Evolutionary conservation across 2,113 vertebrate species (phyloP), one percentile per base, ranked within the genome.

Genomic region (Epinephelus moara): DNA sequence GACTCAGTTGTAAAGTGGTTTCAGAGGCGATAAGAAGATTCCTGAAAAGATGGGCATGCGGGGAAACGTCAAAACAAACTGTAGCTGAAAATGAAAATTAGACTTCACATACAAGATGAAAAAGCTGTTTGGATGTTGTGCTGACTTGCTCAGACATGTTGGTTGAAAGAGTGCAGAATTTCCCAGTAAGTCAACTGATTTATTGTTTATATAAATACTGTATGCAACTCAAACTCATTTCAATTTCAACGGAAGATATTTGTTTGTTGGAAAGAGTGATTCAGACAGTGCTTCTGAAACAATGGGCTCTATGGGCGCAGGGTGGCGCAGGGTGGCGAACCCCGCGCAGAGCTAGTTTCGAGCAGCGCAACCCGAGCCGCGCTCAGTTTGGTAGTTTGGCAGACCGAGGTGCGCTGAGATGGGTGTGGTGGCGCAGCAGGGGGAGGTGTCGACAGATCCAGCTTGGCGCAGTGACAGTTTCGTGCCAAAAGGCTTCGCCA

Each of bases 1-100:
- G 80, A 91, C 56, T 89, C 87, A 82, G 78, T n/a, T 55, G 15
- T 52, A n/a, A 81, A 69, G 66, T 45, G 33, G 42, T 75, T 84
- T 84, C 64, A 77, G 13, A 64, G 67, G 23, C 1, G 23, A 82
- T 30, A 73, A 84, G 17, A 10, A n/a, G 68, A 30, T 85, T 85
- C 49, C 45, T 68, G 30, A 81, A 73, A 59, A 68, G 52, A 33
- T 50, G 2, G 21, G 23, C 6, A 84, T 21, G 67, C 9, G 0
- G 27, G 50, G 85, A 76, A 78, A 59, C 47, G 30, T 73, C 1
- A 75, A 63, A 56, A 49, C 13, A 59, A 37, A 47, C 21, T 6
- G 45, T 2, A 15, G 68, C 1, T 47, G 68, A 79, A 82, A 80
- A 45, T 56, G n/a, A 89, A 69, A 69, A 69, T 52, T 13, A 52